phyloP scores from a whole-genome alignment of 2,888 invertebrate species.

The Orthosia gothica region DNA sequence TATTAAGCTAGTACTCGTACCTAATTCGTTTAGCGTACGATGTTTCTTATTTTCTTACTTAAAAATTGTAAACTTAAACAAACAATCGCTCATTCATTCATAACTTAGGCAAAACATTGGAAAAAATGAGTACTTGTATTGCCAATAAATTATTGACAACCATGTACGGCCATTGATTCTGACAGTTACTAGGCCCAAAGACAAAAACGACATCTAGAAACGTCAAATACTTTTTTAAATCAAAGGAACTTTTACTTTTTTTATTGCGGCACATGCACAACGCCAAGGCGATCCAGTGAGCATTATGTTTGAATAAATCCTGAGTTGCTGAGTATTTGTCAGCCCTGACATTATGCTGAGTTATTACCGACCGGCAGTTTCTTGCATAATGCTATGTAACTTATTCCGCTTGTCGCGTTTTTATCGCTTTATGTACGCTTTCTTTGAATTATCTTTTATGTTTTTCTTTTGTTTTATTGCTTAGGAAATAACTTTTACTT shows the following conservation, averaged over 20 bases:
- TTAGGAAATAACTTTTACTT: conserved; percentile 20
- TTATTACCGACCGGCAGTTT: conserved; percentile 37
- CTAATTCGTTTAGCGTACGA: not conserved
- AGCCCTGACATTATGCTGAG: conserved; percentile 51
- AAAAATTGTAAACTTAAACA: not conserved
- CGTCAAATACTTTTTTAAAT: not conserved
- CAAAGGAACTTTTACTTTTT: conserved; percentile 49
- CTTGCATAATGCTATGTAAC: conserved; percentile 47
- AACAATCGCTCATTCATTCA: not conserved
- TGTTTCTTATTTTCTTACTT: not conserved
- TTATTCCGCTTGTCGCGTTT: conserved; percentile 30
- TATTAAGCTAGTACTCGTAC: too few species aligned
- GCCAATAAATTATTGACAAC: too few species aligned
- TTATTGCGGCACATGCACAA: conserved; percentile 24
- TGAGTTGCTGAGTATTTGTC: conserved; percentile 24
- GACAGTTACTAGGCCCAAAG: not conserved
- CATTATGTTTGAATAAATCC: conserved; percentile 18
- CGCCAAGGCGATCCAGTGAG: conserved; percentile 51
- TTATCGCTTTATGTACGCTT: conserved; percentile 18
- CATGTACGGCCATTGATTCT: not conserved
- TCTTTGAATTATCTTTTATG: conserved; percentile 22
- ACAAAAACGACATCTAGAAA: not conserved
- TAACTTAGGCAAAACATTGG: not conserved
- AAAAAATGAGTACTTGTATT: too few species aligned
- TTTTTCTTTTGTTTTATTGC: conserved; percentile 14